These are phyloP conservation scores for Lithosia quadra DNA, from an alignment of 2,888 invertebrate genomes.

Conservation along the genomic window DNA sequence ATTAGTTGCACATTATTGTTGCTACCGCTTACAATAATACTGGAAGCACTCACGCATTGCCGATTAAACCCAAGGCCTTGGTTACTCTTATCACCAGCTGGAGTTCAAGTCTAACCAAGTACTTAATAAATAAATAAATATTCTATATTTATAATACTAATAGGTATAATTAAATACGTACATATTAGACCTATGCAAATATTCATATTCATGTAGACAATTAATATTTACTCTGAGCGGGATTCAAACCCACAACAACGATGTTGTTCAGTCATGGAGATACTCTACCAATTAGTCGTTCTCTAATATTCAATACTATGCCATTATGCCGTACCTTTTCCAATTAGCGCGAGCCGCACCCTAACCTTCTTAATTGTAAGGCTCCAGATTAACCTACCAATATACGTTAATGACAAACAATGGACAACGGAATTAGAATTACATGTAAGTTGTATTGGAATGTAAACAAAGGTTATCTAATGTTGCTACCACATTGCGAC, in stretches of 20 bases:
- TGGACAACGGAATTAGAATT: not conserved
- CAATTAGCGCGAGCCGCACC: not conserved
- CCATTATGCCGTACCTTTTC: not conserved
- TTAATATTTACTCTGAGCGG: too few species aligned
- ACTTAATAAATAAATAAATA: too few species aligned
- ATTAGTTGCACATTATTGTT: not conserved
- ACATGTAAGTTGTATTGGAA: slow-evolving; percentile 4
- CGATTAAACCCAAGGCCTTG: not conserved
- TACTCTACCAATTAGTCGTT: not conserved
- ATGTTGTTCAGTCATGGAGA: not conserved
- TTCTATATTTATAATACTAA: too few species aligned
- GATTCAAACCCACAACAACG: too few species aligned
- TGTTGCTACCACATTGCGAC: not conserved
- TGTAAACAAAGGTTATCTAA: slow-evolving; percentile 12
- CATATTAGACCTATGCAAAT: too few species aligned
- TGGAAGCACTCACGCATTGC: too few species aligned
- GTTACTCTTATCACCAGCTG: not conserved
- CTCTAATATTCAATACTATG: not conserved
- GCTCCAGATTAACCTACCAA: not conserved
- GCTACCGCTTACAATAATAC: not conserved
- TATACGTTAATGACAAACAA: not conserved
- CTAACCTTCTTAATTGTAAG: not conserved
- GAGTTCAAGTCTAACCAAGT: not conserved
- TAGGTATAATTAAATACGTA: too few species aligned
- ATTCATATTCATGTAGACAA: too few species aligned